Evolutionary conservation across 2,113 vertebrate genomes (phyloP).

Genomic region (Peromyscus californicus): DNA sequence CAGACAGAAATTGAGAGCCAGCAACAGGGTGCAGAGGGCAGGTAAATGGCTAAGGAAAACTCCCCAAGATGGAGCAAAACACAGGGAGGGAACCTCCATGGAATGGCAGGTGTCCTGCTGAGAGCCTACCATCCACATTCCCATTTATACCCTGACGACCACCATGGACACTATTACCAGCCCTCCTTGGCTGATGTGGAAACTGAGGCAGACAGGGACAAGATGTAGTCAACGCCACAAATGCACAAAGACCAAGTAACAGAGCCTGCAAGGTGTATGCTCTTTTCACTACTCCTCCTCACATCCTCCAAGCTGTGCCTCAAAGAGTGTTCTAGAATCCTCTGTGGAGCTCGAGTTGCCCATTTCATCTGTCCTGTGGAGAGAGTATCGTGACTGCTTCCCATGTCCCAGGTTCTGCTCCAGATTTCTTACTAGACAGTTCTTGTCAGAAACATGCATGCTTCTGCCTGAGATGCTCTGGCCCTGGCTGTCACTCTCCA

Average conservation of each 20-base stretch:
- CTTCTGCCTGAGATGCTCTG: neutral
- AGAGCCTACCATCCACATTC: neutral
- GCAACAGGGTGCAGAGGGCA: neutral
- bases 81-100: accelerated
- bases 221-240: neutral
- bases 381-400: neutral
- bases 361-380: neutral
- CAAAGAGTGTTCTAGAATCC: neutral
- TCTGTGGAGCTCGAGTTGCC: neutral
- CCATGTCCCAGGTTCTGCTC: neutral
- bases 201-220: constrained; percentile 60
- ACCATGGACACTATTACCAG: neutral
- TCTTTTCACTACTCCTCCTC: neutral
- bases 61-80: neutral
- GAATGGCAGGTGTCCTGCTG: neutral
- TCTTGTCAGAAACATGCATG: too few species aligned
- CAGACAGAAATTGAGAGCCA: accelerated
- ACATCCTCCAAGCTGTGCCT: neutral
- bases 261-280: neutral
- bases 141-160: neutral
- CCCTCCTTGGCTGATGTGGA: constrained; percentile 41
- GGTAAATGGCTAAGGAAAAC: constrained; percentile 23
- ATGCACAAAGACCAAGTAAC: neutral
- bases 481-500: neutral
- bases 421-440: neutral